These are phyloP conservation scores for Lordiphosa andalusiaca DNA, from an alignment of 2,888 invertebrate genomes.

Conservation along the genomic window DNA sequence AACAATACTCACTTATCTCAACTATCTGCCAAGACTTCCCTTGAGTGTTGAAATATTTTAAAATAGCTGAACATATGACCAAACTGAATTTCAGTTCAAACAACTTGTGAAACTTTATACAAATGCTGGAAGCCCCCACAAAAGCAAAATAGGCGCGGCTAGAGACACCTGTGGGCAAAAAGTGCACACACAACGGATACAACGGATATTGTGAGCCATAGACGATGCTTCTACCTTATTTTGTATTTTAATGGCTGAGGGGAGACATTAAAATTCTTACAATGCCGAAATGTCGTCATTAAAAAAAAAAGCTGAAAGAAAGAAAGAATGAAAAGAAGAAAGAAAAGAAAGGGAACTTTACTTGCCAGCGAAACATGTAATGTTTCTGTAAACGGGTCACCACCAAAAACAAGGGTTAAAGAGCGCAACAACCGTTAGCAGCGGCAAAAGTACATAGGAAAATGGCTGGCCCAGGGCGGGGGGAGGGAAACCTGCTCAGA, in stretches of 20 bases:
- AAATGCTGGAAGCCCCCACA: not conserved
- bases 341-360: not conserved
- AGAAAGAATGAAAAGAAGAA: not conserved
- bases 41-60: too few species aligned
- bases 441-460: conserved; percentile 23
- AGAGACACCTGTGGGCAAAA: conserved; percentile 9
- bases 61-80: too few species aligned
- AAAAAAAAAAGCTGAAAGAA: conserved; percentile 10
- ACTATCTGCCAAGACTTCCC: too few species aligned
- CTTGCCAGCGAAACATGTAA: conserved; percentile 4
- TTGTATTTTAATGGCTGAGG: conserved; percentile 12
- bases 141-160: conserved; percentile 1
- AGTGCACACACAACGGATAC: not conserved
- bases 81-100: too few species aligned
- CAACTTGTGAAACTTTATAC: not conserved
- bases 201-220: conserved; percentile 8
- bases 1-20: too few species aligned
- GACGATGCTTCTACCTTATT: not conserved
- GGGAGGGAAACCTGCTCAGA: conserved; percentile 18
- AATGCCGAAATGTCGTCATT: conserved; percentile 15
- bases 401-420: conserved; percentile 35
- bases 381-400: conserved; percentile 3
- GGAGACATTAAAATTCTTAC: conserved; percentile 7
- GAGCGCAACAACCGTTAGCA: conserved; percentile 30
- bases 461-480: not conserved